These are phyloP conservation scores for Catharus fuscescens DNA, from an alignment of 2,113 vertebrate species.

Conservation along the genomic window DNA sequence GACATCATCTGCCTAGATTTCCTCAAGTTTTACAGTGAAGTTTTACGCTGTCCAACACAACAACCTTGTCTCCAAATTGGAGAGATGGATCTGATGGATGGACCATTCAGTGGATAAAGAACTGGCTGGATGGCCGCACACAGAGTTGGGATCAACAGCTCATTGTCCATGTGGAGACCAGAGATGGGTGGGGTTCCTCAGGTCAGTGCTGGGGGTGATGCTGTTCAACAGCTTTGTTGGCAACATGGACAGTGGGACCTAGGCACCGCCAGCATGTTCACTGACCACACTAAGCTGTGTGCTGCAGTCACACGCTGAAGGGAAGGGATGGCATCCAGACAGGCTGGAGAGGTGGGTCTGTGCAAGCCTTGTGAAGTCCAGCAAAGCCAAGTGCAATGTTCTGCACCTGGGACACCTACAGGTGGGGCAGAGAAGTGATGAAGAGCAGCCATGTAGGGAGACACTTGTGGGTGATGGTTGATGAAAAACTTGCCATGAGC, in stretches of 20 bases:
- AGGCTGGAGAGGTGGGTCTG: neutral
- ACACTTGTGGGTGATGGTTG: neutral
- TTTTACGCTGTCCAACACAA: neutral
- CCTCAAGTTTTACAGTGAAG: accelerated
- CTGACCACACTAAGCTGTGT: neutral
- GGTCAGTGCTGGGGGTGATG: neutral
- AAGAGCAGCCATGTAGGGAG: neutral
- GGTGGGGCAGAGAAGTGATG: neutral
- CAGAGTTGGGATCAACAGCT: neutral
- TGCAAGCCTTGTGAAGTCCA: too few species aligned
- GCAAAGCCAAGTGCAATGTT: neutral
- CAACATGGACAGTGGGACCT: neutral
- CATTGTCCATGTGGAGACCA: neutral
- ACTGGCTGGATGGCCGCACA: neutral
- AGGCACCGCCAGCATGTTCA: neutral
- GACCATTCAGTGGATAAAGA: neutral
- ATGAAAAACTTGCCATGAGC: neutral
- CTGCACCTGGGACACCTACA: neutral
- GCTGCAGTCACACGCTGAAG: neutral
- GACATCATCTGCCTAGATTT: neutral
- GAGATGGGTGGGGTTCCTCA: accelerated
- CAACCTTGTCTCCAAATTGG: neutral
- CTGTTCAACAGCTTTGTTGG: neutral
- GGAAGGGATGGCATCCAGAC: neutral
- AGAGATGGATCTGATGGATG: neutral